A percentile compares a stretch with the other conserved stretches of the same genome.
phyloP scores from a whole-genome alignment of 2,113 vertebrate species.

The Asarcornis scutulata region DNA sequence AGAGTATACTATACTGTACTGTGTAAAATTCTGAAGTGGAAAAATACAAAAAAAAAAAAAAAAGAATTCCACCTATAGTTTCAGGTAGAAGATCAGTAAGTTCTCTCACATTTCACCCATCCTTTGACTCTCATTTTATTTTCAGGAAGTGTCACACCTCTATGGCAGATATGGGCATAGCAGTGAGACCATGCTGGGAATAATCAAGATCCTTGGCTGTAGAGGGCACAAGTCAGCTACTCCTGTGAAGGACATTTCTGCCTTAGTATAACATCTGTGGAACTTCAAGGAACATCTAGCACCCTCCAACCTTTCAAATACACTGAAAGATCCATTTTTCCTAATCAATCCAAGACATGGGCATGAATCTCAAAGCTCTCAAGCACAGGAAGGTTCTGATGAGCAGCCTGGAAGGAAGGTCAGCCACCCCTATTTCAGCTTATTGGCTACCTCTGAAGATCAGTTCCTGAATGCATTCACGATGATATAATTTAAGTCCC shows the following conservation, averaged over 20 bases:
- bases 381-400: background rate
- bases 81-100: background rate
- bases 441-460: background rate
- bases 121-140: background rate
- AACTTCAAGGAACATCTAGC: background rate
- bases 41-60: background rate
- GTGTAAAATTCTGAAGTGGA: background rate
- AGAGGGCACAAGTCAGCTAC: background rate
- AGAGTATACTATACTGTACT: background rate
- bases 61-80: background rate
- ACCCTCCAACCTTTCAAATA: background rate
- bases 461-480: background rate
- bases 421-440: background rate
- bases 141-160: background rate
- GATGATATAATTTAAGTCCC: background rate
- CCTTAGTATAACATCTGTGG: background rate
- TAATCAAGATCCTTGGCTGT: background rate
- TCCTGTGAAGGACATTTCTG: background rate
- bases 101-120: background rate
- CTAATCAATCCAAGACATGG: background rate
- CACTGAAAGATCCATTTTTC: background rate
- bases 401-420: background rate
- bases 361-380: background rate
- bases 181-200: background rate
- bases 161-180: fast-evolving